A percentile compares a stretch with the other conserved stretches of the same genome.
These are phyloP conservation scores for Eupleurogrammus muticus DNA, from an alignment of 2,797 vertebrate genomes.

Conservation along the genomic window DNA sequence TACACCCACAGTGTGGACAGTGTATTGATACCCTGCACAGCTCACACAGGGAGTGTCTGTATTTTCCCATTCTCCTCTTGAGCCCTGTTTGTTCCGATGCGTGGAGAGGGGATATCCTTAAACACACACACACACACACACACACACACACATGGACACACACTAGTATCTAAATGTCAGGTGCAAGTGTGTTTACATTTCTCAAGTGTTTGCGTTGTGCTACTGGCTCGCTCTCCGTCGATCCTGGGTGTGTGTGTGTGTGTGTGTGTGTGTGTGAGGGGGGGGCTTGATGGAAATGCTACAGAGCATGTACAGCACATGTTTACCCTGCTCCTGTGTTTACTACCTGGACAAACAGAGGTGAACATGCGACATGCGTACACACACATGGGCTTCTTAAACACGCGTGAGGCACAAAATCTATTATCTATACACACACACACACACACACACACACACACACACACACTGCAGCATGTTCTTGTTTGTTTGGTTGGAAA, in stretches of 20 bases:
- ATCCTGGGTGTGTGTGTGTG: too few species aligned
- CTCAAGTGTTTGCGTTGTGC: conserved; percentile 44
- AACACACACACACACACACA: conserved; percentile 3
- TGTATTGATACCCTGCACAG: conserved; percentile 22
- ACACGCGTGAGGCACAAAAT: conserved; percentile 8
- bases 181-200: conserved; percentile 58
- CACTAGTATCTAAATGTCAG: conserved; percentile 38
- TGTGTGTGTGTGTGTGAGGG: too few species aligned
- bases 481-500: conserved; percentile 52
- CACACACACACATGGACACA: conserved; percentile 6
- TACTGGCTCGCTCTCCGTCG: conserved; percentile 7
- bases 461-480: conserved; percentile 14
- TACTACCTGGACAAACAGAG: conserved; percentile 42
- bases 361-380: conserved; percentile 6
- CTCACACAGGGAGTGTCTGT: conserved; percentile 31
- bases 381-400: conserved; percentile 4
- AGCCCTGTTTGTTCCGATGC: conserved; percentile 10
- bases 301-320: conserved; percentile 37
- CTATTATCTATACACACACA: conserved; percentile 20
- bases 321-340: conserved; percentile 48
- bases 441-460: not conserved
- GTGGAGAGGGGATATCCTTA: conserved; percentile 41
- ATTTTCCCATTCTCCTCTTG: conserved; percentile 25
- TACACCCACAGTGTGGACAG: conserved; percentile 7
- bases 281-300: too few species aligned